Evolutionary conservation across 1,140 invertebrate species (phyloP).

Genomic region (Leptonema lineaticorne): DNA sequence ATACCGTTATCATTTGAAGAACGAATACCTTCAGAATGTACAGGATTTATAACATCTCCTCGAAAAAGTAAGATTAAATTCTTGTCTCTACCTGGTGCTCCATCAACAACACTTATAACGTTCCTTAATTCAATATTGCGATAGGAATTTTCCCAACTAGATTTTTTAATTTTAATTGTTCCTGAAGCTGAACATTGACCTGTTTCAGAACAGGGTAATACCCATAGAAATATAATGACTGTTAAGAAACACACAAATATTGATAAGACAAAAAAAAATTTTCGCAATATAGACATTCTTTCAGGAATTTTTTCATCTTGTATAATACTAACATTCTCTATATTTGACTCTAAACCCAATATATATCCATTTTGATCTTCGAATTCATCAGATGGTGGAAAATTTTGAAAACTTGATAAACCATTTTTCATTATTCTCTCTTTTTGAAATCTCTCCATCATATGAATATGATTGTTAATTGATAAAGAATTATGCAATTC

Average conservation of each 20-base stretch:
- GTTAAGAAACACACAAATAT: slow-evolving; percentile 69
- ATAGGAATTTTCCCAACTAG: slow-evolving; percentile 70
- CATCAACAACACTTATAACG: slow-evolving; percentile 66
- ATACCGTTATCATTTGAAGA: slow-evolving; percentile 58
- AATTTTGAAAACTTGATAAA: slow-evolving; percentile 30
- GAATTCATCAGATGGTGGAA: slow-evolving; percentile 35
- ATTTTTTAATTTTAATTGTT: slow-evolving; percentile 56
- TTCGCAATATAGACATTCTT: slow-evolving; percentile 53
- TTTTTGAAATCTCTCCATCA: slow-evolving; percentile 19
- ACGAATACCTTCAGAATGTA: slow-evolving; percentile 53
- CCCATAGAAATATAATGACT: slow-evolving; percentile 72
- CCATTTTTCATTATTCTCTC: slow-evolving; percentile 36
- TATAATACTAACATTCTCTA: slow-evolving; percentile 36
- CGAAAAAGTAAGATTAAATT: slow-evolving; percentile 72
- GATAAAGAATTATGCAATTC: slow-evolving; percentile 54
- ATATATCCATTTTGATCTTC: slow-evolving; percentile 38
- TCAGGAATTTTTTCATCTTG: slow-evolving; percentile 33
- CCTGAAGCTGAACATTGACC: slow-evolving; percentile 61
- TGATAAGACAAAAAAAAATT: slow-evolving; percentile 66
- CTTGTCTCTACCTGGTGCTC: slow-evolving; percentile 58
- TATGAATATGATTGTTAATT: slow-evolving; percentile 42
- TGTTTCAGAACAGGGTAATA: slow-evolving; percentile 68
- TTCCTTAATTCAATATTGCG: slow-evolving; percentile 72
- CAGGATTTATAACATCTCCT: slow-evolving; percentile 62
- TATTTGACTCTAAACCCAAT: slow-evolving; percentile 30